A percentile compares a stretch with the other conserved stretches of the same genome.
Conservation (phyloP, 2,113 vertebrate species). For the Enhydra lutris region DNA sequence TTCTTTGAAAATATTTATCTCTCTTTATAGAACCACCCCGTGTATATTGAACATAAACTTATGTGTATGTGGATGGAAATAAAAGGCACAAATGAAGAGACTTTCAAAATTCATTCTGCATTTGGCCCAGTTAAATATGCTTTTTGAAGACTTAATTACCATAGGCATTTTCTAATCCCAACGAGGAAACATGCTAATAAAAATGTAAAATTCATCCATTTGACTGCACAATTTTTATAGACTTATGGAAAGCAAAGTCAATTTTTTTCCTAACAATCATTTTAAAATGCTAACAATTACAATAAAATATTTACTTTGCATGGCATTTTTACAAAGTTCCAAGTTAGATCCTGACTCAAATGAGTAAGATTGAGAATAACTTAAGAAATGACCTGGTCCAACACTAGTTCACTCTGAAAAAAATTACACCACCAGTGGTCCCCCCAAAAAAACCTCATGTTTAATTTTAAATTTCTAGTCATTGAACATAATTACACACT, state of each 20-base stretch:
- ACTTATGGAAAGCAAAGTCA: neutral
- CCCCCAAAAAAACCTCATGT: neutral
- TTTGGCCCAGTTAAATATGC: neutral
- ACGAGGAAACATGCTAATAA: neutral
- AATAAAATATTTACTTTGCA: neutral
- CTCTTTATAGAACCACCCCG: neutral
- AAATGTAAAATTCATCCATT: neutral
- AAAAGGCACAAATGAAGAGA: neutral
- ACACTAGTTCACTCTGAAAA: neutral
- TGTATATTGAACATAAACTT: neutral
- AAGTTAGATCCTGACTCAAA: neutral
- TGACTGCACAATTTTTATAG: neutral
- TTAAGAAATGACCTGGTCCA: neutral
- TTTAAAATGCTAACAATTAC: neutral
- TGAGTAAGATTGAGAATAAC: neutral
- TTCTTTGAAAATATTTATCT: slow-evolving; percentile 33
- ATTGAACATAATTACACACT: neutral
- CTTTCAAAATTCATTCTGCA: neutral
- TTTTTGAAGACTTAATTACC: neutral
- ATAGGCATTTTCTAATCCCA: neutral
- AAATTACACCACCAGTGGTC: neutral
- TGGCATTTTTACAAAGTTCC: neutral
- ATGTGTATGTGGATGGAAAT: neutral
- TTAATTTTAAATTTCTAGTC: neutral
- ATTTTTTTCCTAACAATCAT: neutral